phyloP scores from a whole-genome alignment of 1,140 invertebrate genomes.

The Bombus terrestris region DNA sequence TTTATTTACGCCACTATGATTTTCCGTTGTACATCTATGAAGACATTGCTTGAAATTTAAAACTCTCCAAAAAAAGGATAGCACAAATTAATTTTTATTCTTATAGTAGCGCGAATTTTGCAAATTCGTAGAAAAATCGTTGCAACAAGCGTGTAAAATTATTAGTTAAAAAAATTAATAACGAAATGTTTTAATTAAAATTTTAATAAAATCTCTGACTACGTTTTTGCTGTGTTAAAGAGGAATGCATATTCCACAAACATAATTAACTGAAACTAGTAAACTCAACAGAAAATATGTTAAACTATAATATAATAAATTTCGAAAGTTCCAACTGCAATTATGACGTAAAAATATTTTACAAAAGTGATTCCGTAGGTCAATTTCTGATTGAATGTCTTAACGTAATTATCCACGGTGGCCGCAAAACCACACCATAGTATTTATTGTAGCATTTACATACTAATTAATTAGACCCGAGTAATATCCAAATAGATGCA shows the following conservation, averaged over 20 bases:
- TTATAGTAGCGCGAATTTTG: not conserved
- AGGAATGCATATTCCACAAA: not conserved
- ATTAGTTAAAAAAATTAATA: not conserved
- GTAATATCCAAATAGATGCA: not conserved
- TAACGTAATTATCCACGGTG: not conserved
- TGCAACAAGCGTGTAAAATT: not conserved
- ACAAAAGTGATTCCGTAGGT: not conserved
- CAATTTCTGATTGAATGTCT: not conserved
- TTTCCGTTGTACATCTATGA: no score
- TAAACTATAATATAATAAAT: not conserved
- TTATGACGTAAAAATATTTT: not conserved
- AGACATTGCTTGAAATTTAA: no score
- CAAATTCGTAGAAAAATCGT: not conserved
- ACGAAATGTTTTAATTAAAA: not conserved
- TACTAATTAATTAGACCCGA: not conserved
- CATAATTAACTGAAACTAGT: not conserved
- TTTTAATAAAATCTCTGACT: not conserved
- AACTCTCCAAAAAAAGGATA: fast-evolving
- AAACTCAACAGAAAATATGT: not conserved
- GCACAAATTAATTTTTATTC: not conserved
- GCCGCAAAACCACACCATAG: no score
- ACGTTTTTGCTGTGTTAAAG: not conserved
- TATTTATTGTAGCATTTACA: not conserved
- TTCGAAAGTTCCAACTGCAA: not conserved
- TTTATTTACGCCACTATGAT: not conserved